Evolutionary conservation across 2,888 invertebrate species (phyloP), one percentile per base, ranked within the genome.

Genomic region (Marronus borbonicus): DNA sequence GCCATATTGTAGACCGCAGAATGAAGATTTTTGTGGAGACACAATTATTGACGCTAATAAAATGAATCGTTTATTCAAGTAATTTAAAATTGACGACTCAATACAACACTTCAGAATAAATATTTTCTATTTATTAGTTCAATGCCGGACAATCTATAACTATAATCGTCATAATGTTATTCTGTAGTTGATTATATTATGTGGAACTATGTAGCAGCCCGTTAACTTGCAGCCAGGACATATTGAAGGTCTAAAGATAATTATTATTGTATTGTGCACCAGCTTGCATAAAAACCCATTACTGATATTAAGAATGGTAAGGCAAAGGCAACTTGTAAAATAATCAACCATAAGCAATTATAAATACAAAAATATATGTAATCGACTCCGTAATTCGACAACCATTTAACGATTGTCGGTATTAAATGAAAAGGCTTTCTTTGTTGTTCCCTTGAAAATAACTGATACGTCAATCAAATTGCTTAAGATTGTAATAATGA

Each of bases 21-120:
- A 74, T 74, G 72, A 39, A 68, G 49, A 74, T 74, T 74, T 74
- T 74, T 74, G 62, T 74, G 60, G 62, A 74, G 60, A 74, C 60
- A 62, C 72, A 60, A 62, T 74, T 60, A 74, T 74, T 74, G 39
- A 60, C 72, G 60, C 49, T 60, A 74, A 74, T 74, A 74, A 74
- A 74, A 74, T 39, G 62, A 44, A 74, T 74, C 60, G 72, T 74
- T 60, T 74, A 74, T 74, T 74, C 44, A 74, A 74, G 60, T 49
- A 74, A 74, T 74, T 74, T 74, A 74, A 74, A 74, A 60, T 62
- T 74, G 72, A 74, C 72, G 49, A 74, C 72, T 74, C 44, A 74
- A 74, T 74, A 74, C 39, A 36, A 68, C 24, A 62, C 62, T 49
- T 24, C 44, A 44, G 60, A 60, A 74, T 49, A 62, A 74, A 74